A percentile compares a stretch with the other conserved stretches of the same genome.
These are phyloP conservation scores for Trachelipus rathkii DNA, from an alignment of 1,140 invertebrate species.

Conservation along the genomic window DNA sequence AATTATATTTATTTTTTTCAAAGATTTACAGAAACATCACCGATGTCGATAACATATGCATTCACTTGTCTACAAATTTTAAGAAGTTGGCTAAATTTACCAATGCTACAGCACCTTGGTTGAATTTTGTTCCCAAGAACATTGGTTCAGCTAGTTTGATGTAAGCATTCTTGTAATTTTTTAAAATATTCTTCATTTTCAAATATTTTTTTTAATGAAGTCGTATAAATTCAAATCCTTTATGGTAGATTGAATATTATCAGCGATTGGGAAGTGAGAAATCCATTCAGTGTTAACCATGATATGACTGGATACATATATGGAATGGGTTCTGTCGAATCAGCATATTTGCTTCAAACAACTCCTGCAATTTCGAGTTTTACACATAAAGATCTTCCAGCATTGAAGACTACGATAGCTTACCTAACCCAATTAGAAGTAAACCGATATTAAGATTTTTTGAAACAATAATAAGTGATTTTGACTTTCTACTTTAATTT, in stretches of 20 bases:
- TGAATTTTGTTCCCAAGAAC: constrained; percentile 18
- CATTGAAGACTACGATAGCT: constrained; percentile 72
- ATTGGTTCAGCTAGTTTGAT: neutral
- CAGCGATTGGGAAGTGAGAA: neutral
- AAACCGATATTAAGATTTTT: constrained; percentile 26
- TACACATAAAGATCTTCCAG: constrained; percentile 63
- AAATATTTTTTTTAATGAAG: neutral
- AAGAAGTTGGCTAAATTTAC: constrained; percentile 54
- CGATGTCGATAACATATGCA: constrained; percentile 55
- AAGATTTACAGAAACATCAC: neutral
- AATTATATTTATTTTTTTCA: neutral
- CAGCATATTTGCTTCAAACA: constrained; percentile 66
- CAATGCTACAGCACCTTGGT: constrained; percentile 31
- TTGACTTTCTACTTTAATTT: too few species aligned
- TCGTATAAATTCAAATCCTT: neutral
- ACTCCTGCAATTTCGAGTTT: constrained; percentile 62
- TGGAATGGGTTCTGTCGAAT: constrained; percentile 52
- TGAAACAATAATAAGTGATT: too few species aligned
- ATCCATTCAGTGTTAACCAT: neutral
- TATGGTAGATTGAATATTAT: neutral
- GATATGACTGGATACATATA: neutral
- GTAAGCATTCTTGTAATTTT: neutral
- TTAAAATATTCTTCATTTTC: neutral
- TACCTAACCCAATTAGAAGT: constrained; percentile 82
- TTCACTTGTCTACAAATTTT: constrained; percentile 70